phyloP scores from a whole-genome alignment of 2,888 invertebrate species.

The Erebia epiphron region DNA sequence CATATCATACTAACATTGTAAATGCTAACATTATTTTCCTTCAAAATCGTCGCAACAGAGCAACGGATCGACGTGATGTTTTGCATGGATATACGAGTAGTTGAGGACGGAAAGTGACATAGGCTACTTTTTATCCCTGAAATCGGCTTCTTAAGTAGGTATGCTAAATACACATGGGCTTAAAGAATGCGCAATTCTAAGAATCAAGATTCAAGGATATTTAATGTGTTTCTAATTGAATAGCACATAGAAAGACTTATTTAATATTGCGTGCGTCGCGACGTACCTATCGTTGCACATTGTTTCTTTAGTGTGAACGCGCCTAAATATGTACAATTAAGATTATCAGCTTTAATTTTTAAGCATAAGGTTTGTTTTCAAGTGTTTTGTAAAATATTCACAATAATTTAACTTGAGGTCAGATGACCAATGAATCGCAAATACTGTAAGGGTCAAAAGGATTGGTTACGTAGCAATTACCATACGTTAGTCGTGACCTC shows the following conservation, averaged over 20 bases:
- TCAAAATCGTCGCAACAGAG: too few relatives aligned
- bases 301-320: constrained; percentile 6
- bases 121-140: too few relatives aligned
- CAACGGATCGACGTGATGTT: too few relatives aligned
- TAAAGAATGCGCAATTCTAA: neutral
- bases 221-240: constrained; percentile 1
- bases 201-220: neutral
- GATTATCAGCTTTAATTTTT: neutral
- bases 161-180: neutral
- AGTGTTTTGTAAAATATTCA: neutral
- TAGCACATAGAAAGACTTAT: constrained; percentile 5
- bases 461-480: constrained; percentile 27
- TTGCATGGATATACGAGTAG: too few relatives aligned
- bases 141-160: neutral
- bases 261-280: neutral
- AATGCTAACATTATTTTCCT: neutral
- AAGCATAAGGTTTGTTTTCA: constrained; percentile 2
- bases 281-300: constrained; percentile 4
- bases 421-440: constrained; percentile 26
- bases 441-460: constrained; percentile 23
- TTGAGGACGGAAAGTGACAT: too few relatives aligned
- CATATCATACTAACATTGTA: neutral
- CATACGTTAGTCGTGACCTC: constrained; percentile 25
- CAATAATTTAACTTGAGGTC: constrained; percentile 23
- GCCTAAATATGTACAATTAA: neutral